Evolutionary conservation across 2,797 vertebrate genomes (phyloP).

Genomic region (Pseudochirops corinnae): DNA sequence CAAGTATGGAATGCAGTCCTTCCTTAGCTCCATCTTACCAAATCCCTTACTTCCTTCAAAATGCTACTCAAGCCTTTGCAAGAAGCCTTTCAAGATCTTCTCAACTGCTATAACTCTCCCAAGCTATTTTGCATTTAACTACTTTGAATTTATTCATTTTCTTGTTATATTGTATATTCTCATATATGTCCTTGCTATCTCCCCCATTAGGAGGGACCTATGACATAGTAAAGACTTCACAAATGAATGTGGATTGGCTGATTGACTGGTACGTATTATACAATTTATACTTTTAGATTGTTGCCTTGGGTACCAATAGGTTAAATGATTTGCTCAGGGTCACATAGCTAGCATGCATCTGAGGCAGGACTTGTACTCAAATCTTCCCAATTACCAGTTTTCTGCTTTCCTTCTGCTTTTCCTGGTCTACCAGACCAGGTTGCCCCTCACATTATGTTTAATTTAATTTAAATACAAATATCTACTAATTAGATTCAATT

Average conservation of each 20-base stretch:
- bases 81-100: neutral
- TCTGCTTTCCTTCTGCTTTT: too few species aligned
- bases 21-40: neutral
- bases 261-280: neutral
- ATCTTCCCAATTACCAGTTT: neutral
- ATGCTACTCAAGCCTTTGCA: neutral
- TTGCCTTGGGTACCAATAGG: neutral
- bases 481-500: neutral
- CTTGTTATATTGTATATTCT: neutral
- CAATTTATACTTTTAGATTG: neutral
- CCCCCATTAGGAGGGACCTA: neutral
- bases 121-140: neutral
- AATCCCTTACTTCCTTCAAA: neutral
- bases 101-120: neutral
- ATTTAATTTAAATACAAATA: neutral
- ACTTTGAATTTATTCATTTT: neutral
- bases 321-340: neutral
- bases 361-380: neutral
- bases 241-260: neutral
- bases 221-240: neutral
- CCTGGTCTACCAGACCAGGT: too few species aligned
- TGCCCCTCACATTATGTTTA: neutral
- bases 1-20: neutral
- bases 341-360: neutral
- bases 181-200: neutral